Conservation (phyloP, 2,113 vertebrate genomes). For the Lepisosteus osseus region DNA sequence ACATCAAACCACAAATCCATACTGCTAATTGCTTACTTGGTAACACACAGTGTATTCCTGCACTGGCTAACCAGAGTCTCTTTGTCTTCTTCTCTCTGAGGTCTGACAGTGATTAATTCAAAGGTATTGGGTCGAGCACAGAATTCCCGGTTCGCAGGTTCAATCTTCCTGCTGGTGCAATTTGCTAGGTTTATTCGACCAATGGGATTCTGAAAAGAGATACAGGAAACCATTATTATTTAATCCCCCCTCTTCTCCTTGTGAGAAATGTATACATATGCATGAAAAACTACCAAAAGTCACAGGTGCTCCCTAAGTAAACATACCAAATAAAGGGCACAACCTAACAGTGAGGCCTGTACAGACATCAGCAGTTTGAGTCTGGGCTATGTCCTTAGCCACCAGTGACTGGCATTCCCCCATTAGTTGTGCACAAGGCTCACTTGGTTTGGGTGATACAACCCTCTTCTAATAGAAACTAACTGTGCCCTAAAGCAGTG, state of each 20-base stretch:
- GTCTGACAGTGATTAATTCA: slow-evolving; percentile 87
- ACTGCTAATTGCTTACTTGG: slow-evolving; percentile 70
- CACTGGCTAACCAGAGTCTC: slow-evolving; percentile 94
- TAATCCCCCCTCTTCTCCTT: too few relatives aligned
- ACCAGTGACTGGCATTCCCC: too few relatives aligned
- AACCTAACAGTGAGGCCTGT: background rate
- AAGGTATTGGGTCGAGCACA: slow-evolving; percentile 93
- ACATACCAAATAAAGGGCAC: background rate
- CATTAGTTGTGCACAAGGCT: too few relatives aligned
- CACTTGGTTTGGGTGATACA: too few relatives aligned
- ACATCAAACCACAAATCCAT: too few relatives aligned
- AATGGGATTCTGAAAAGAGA: slow-evolving; percentile 73
- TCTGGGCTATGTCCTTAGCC: too few relatives aligned
- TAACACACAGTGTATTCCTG: slow-evolving; percentile 88
- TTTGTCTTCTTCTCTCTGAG: slow-evolving; percentile 83
- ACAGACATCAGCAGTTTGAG: too few relatives aligned
- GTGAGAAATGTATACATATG: background rate
- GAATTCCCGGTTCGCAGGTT: slow-evolving; percentile 89
- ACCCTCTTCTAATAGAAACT: too few relatives aligned
- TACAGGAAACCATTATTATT: background rate
- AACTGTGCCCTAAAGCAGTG: too few relatives aligned
- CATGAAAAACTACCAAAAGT: background rate
- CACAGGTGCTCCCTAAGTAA: background rate
- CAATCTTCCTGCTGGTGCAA: slow-evolving; percentile 83
- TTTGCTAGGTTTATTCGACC: slow-evolving; percentile 87